A percentile compares a stretch with the other conserved stretches of the same genome.
phyloP scores from a whole-genome alignment of 1,140 invertebrate species.

The Arion vulgaris region DNA sequence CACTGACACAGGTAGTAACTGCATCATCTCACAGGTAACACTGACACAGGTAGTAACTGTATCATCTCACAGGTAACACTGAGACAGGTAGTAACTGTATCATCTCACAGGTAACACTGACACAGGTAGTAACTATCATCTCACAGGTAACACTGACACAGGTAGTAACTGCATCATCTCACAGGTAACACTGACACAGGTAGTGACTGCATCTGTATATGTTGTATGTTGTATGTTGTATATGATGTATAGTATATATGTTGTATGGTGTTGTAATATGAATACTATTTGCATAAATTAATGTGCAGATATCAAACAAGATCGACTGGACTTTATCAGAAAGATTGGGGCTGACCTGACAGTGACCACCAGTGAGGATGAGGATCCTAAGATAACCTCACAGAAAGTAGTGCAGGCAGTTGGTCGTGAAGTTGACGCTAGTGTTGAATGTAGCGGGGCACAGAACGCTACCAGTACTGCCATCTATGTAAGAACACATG shows the following conservation, averaged over 20 bases:
- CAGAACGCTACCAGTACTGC: constrained; percentile 82
- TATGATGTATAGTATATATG: too few species aligned
- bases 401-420: constrained; percentile 78
- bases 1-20: neutral
- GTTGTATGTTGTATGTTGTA: too few species aligned
- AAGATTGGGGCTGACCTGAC: constrained; percentile 84
- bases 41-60: too few species aligned
- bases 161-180: neutral
- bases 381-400: constrained; percentile 77
- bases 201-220: too few species aligned
- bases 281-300: neutral
- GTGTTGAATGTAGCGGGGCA: constrained; percentile 89
- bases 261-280: too few species aligned
- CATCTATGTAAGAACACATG: constrained; percentile 78
- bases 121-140: too few species aligned
- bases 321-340: constrained; percentile 84
- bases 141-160: neutral
- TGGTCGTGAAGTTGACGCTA: constrained; percentile 80
- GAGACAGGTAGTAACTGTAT: neutral
- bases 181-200: too few species aligned
- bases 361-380: constrained; percentile 67
- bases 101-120: too few species aligned
- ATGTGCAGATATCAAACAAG: constrained; percentile 80
- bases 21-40: too few species aligned
- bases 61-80: neutral